Conservation (phyloP, 2,888 invertebrate species). For the Sphinx pinastri region DNA sequence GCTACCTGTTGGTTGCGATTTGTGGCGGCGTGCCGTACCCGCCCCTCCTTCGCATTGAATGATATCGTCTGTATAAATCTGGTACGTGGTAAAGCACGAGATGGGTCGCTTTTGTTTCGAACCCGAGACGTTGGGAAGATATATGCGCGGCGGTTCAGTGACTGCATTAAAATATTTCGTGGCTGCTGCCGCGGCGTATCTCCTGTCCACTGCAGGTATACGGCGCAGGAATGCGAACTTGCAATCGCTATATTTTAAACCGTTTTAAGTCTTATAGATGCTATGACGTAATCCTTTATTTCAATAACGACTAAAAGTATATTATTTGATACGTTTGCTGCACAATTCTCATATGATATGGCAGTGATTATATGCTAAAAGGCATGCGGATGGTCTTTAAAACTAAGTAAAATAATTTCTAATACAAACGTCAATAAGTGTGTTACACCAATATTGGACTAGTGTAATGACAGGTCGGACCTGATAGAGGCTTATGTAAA, state of each 20-base stretch:
- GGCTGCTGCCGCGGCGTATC: conserved; percentile 38
- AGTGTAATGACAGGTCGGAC: no score
- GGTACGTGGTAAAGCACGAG: conserved; percentile 66
- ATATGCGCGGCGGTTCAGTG: conserved; percentile 41
- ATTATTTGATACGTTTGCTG: no score
- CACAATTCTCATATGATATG: no score
- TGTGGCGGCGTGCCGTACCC: conserved; percentile 52
- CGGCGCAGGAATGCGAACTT: conserved; percentile 2
- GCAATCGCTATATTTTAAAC: background rate
- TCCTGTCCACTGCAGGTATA: conserved; percentile 20
- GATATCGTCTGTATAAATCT: conserved; percentile 70
- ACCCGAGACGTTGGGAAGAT: conserved; percentile 42
- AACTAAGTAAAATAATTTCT: no score
- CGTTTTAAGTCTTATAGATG: no score
- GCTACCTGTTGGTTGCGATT: conserved; percentile 71
- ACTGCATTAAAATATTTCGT: conserved; percentile 52
- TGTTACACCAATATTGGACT: no score
- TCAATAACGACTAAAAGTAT: no score
- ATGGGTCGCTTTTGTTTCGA: conserved; percentile 65
- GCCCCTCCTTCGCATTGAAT: conserved; percentile 45
- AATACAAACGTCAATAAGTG: no score
- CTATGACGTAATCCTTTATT: no score
- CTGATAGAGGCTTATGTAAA: no score
- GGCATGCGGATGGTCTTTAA: no score
- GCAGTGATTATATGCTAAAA: no score